Evolutionary conservation across 2,113 vertebrate genomes (phyloP).

Genomic region (Arothron firmamentum): DNA sequence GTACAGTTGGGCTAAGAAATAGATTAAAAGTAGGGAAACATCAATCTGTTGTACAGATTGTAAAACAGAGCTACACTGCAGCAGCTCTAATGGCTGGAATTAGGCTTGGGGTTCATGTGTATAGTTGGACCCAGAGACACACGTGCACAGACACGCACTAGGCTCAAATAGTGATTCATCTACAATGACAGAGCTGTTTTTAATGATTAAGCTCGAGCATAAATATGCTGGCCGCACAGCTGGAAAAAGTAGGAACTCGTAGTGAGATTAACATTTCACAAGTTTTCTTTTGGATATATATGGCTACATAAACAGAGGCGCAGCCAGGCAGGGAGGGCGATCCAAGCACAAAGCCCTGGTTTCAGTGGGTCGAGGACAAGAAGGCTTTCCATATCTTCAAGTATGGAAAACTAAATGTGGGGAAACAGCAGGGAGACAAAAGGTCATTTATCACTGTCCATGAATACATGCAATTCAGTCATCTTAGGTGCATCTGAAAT

Average conservation of each 20-base stretch:
- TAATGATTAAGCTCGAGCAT: constrained; percentile 60
- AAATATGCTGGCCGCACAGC: constrained; percentile 72
- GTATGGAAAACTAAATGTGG: constrained; percentile 59
- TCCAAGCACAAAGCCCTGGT: constrained; percentile 69
- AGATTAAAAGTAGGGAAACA: constrained; percentile 22
- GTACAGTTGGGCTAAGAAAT: constrained; percentile 3
- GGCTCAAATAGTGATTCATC: constrained; percentile 62
- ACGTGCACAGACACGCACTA: constrained; percentile 26
- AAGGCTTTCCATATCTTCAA: constrained; percentile 63
- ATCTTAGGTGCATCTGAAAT: constrained; percentile 20
- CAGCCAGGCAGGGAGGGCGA: constrained; percentile 55
- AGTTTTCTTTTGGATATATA: constrained; percentile 74
- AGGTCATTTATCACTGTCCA: constrained; percentile 48
- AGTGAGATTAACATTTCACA: constrained; percentile 71
- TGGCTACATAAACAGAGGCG: constrained; percentile 66
- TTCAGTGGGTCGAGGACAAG: constrained; percentile 60
- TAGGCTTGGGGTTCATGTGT: not conserved
- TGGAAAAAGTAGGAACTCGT: constrained; percentile 74
- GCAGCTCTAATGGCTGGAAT: constrained; percentile 26
- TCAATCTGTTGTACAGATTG: constrained; percentile 6
- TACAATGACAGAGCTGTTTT: constrained; percentile 70
- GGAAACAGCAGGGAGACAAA: constrained; percentile 45
- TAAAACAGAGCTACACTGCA: constrained; percentile 7
- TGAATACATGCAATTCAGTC: constrained; percentile 55
- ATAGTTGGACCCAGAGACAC: constrained; percentile 21